Percentiles rank a stretch among this genome's conserved stretches.
phyloP scores from a whole-genome alignment of 2,113 vertebrate genomes.

The Cebus imitator region DNA sequence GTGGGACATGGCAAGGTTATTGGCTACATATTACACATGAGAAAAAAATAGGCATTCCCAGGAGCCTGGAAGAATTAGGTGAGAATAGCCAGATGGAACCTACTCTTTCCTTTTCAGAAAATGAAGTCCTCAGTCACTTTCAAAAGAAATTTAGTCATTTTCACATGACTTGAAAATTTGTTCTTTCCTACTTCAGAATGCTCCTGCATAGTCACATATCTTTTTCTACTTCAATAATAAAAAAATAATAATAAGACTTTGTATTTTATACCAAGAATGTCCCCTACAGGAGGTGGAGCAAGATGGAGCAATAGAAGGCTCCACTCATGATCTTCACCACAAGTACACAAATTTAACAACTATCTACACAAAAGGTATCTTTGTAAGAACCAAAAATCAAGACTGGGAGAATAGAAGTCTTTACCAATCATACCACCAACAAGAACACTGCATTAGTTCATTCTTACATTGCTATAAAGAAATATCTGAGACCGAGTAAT shows the following conservation, averaged over 20 bases:
- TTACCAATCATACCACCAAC: too few relatives aligned
- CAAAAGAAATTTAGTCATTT: neutral
- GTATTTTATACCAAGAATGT: neutral
- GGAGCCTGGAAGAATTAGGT: too few relatives aligned
- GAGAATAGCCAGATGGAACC: neutral
- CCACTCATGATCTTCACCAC: too few relatives aligned
- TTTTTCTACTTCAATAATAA: neutral
- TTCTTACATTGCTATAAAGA: too few relatives aligned
- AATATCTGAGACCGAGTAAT: too few relatives aligned
- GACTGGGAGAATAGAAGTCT: too few relatives aligned
- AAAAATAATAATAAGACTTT: neutral
- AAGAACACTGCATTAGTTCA: too few relatives aligned
- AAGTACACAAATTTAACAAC: too few relatives aligned
- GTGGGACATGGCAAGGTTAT: neutral
- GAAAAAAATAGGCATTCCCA: neutral
- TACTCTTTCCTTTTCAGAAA: neutral
- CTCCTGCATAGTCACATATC: neutral
- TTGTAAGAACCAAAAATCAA: too few relatives aligned
- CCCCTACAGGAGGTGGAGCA: too few relatives aligned
- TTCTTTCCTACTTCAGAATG: neutral
- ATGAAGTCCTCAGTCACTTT: neutral
- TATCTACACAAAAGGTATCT: too few relatives aligned
- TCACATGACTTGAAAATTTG: neutral
- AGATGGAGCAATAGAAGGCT: too few relatives aligned
- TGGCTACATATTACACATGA: neutral